phyloP scores from a whole-genome alignment of 2,113 vertebrate genomes.

The Daboia siamensis region DNA sequence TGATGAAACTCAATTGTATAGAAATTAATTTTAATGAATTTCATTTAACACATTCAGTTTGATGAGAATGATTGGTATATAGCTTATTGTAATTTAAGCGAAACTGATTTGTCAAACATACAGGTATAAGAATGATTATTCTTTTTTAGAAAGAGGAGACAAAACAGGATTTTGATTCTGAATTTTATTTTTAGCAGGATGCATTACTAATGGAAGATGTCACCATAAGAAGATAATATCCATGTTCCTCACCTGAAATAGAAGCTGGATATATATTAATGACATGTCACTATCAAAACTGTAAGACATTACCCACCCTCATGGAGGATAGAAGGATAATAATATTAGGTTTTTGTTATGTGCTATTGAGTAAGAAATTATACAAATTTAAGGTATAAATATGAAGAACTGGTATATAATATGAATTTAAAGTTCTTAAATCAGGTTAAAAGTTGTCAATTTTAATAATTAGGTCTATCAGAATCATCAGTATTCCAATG shows the following conservation, averaged over 20 bases:
- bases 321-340: slow-evolving; percentile 50
- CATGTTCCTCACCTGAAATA: slow-evolving; percentile 83
- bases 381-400: slow-evolving; percentile 19
- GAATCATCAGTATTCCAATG: not conserved
- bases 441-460: not conserved
- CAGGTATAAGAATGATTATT: slow-evolving; percentile 37
- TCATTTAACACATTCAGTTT: slow-evolving; percentile 4
- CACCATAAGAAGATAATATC: slow-evolving; percentile 74
- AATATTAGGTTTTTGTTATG: slow-evolving; percentile 44
- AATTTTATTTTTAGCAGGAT: slow-evolving; percentile 82
- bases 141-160: slow-evolving; percentile 82
- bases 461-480: not conserved
- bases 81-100: not conserved
- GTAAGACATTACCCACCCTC: slow-evolving; percentile 68
- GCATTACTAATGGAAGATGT: slow-evolving; percentile 71
- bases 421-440: not conserved
- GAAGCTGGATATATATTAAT: slow-evolving; percentile 83
- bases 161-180: slow-evolving; percentile 82
- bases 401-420: not conserved
- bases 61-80: not conserved
- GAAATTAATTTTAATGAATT: not conserved
- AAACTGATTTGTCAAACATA: not conserved
- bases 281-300: slow-evolving; percentile 64
- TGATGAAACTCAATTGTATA: not conserved
- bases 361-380: not conserved